Percentiles rank a stretch among this genome's conserved stretches.
Conservation (phyloP, 2,888 invertebrate genomes). For the Achlya flavicornis region DNA sequence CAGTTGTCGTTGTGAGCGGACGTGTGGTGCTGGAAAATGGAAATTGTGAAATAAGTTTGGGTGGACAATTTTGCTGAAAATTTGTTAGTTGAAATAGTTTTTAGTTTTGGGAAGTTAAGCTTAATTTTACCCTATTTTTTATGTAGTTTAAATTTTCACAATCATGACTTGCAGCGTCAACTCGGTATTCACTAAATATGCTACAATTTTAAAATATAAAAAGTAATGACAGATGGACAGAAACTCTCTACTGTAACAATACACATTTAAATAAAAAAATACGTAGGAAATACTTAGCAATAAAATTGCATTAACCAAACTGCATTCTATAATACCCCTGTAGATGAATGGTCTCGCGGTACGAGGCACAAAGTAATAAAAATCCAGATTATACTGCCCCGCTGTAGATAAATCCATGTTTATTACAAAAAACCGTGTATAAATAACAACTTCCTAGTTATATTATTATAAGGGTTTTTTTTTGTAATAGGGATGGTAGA, state of each 20-base stretch:
- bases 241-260: too few species aligned
- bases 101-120: neutral
- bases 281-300: neutral
- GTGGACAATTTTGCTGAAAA: neutral
- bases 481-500: neutral
- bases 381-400: slow-evolving; percentile 2
- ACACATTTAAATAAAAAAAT: neutral
- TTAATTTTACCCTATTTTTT: too few species aligned
- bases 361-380: neutral
- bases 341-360: neutral
- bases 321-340: slow-evolving; percentile 2
- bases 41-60: slow-evolving; percentile 15
- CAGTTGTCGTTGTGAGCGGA: slow-evolving; percentile 19
- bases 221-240: too few species aligned
- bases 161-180: too few species aligned
- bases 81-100: neutral
- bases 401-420: slow-evolving; percentile 6
- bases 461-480: neutral
- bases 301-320: slow-evolving; percentile 4
- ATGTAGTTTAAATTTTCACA: too few species aligned
- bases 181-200: too few species aligned
- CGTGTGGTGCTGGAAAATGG: slow-evolving; percentile 37
- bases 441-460: neutral
- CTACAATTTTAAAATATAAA: too few species aligned
- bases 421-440: slow-evolving; percentile 2